These are phyloP conservation scores for Hypanus sabinus DNA, from an alignment of 2,113 vertebrate genomes.

Conservation along the genomic window DNA sequence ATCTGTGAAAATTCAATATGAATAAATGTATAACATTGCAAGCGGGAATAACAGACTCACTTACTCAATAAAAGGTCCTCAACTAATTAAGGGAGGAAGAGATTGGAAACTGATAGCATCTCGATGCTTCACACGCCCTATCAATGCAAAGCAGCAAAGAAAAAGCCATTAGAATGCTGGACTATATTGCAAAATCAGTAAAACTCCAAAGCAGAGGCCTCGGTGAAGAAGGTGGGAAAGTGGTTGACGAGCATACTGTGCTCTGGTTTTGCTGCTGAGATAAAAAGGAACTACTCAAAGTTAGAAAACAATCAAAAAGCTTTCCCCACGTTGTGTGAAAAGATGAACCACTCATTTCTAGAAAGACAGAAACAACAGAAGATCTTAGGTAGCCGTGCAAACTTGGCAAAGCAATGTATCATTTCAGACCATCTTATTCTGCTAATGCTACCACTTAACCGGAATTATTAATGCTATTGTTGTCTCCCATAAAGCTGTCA, in stretches of 20 bases:
- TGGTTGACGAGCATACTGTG: not conserved
- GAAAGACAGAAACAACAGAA: not conserved
- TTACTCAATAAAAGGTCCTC: conserved; percentile 21
- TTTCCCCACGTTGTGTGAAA: not conserved
- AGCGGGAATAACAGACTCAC: not conserved
- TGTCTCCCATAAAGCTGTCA: not conserved
- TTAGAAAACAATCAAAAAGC: not conserved
- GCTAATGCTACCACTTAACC: not conserved
- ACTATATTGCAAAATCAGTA: not conserved
- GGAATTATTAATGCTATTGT: not conserved
- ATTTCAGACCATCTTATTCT: not conserved
- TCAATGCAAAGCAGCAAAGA: conserved; percentile 3
- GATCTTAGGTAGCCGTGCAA: not conserved
- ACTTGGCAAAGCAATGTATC: not conserved
- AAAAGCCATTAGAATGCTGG: not conserved
- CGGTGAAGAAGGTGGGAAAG: not conserved
- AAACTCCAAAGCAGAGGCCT: not conserved
- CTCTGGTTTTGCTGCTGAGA: not conserved
- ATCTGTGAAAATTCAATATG: conserved; percentile 7
- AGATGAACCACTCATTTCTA: not conserved
- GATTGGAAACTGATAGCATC: not conserved
- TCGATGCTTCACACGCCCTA: not conserved
- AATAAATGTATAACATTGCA: conserved; percentile 10
- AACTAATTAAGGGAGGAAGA: conserved; percentile 5
- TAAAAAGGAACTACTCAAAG: not conserved